Conservation (phyloP, 1,140 invertebrate genomes). For the Branchinecta lynchi region DNA sequence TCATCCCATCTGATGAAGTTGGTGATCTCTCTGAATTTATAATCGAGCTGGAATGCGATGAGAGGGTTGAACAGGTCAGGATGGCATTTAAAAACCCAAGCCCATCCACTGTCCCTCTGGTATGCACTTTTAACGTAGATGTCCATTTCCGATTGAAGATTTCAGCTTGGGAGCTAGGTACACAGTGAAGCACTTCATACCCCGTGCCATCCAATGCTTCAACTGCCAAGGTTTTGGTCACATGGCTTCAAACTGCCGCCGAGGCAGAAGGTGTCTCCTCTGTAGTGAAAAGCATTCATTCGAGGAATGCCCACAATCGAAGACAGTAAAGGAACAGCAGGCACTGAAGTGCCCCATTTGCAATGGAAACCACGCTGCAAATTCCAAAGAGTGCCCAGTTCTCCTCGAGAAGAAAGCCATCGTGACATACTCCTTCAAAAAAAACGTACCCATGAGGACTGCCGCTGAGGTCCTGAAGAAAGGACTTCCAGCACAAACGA, state of each 20-base stretch:
- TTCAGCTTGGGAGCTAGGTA: not conserved
- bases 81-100: conserved; percentile 6
- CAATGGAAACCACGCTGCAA: not conserved
- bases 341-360: not conserved
- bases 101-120: not conserved
- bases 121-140: not conserved
- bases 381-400: conserved; percentile 4
- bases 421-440: not conserved
- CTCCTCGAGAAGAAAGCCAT: not conserved
- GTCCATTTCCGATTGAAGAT: conserved; percentile 1
- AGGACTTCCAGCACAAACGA: too few relatives aligned
- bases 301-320: too few relatives aligned
- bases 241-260: conserved; percentile 4
- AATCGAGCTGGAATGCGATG: not conserved
- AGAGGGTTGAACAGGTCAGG: too few relatives aligned
- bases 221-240: conserved; percentile 5
- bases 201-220: not conserved
- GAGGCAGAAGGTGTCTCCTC: not conserved
- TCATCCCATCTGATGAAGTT: not conserved
- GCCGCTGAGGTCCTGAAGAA: too few relatives aligned
- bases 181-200: conserved; percentile 1
- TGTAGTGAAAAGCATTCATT: not conserved
- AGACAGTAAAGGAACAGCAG: not conserved
- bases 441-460: not conserved
- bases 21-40: not conserved